Percentiles rank a stretch among this genome's conserved stretches.
These are phyloP conservation scores for Nestor notabilis DNA, from an alignment of 2,113 vertebrate genomes.

Conservation along the genomic window DNA sequence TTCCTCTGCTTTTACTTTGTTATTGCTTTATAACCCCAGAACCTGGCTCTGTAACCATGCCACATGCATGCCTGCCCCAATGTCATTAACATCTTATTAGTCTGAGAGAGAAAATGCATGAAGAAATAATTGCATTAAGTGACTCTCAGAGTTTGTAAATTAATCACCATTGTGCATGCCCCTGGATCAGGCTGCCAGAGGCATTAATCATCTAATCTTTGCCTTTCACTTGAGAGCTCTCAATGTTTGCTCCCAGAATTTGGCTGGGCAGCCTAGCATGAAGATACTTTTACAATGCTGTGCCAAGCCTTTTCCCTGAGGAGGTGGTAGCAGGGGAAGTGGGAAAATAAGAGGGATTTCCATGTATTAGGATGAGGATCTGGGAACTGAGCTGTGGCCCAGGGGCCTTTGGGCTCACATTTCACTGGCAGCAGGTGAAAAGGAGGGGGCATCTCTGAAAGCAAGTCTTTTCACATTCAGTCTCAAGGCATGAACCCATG, in stretches of 20 bases:
- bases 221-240: slow-evolving; percentile 54
- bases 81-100: slow-evolving; percentile 64
- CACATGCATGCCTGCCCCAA: slow-evolving; percentile 17
- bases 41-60: background rate
- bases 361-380: background rate
- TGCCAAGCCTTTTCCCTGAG: background rate
- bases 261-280: slow-evolving; percentile 1
- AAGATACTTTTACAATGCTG: background rate
- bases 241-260: slow-evolving; percentile 5
- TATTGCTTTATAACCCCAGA: background rate
- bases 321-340: background rate
- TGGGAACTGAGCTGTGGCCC: background rate
- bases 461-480: background rate
- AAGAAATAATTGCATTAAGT: slow-evolving; percentile 72
- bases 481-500: accelerated
- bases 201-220: slow-evolving; percentile 71
- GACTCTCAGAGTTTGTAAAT: slow-evolving; percentile 66
- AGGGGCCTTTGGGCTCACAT: background rate
- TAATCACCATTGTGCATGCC: slow-evolving; percentile 70
- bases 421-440: background rate
- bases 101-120: slow-evolving; percentile 57
- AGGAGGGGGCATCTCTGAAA: background rate
- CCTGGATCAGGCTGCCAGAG: slow-evolving; percentile 61
- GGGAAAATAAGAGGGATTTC: background rate
- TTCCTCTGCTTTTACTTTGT: background rate